Base-by-base conservation (phyloP, 2,888 invertebrate species). In the Cryptosula pallasiana region DNA sequence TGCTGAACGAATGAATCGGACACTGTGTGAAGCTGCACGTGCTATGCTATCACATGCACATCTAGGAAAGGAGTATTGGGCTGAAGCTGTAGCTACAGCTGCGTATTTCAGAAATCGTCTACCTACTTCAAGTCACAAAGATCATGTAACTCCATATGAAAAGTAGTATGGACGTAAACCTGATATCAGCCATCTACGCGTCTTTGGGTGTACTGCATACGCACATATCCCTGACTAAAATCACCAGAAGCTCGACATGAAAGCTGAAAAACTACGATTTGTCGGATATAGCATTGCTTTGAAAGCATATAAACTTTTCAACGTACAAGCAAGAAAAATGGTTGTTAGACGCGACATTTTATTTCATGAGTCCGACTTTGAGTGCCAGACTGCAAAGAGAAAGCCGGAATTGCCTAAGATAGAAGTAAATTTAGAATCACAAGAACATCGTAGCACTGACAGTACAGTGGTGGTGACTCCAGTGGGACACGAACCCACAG, bases 161-260 rank as follows among this genome's bases (percentile, higher is more conserved):
- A 71, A 20, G 23, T 71, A 54, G 71, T 71, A 34, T 71, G 71
- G 57, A n/a, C 71, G 69, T 29, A 72, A 57, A 35, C 75, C 75
- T 9, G 54, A 25, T 23, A 35, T 76, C 5, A 63, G 63, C 13
- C 20, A 63, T n/a, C 34, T 63, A 13, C 32, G 63, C 1, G 57
- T 57, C 5, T 57, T 57, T 57, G 57, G 57, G 5, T 57, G 57
- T 25, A 23, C 25, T 5, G 57, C 57, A 13, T 57, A 57, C 25
- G 20, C 57, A 5, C 57, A 57, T 57, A 25, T 57, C 20, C 57
- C 57, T 5, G 57, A 57, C 20, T 29, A 16, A 57, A 16, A 23
- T 5, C 13, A 23, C 5, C 57, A 57, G 25, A 57, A n/a, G 25
- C n/a, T 57, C 5, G 57, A 25, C n/a, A 25, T 23, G 5, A 57